Conservation (phyloP, 2,888 invertebrate genomes). For the Sarcophaga caerulescens region DNA sequence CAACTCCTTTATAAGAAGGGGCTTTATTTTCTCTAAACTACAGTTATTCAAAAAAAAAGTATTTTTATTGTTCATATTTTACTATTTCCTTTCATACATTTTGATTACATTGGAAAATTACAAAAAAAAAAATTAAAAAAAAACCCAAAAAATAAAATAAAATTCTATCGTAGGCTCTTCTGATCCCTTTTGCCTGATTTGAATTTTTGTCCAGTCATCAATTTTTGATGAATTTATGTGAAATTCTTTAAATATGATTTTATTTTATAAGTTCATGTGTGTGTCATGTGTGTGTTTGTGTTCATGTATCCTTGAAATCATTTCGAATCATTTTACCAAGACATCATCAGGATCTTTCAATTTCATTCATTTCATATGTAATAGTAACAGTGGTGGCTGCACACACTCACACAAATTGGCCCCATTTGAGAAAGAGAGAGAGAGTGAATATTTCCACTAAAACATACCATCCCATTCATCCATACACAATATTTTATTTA, state of each 20-base stretch:
- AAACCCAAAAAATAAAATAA: background rate
- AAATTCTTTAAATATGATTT: slow-evolving; percentile 26
- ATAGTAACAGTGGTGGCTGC: background rate
- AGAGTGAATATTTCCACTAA: background rate
- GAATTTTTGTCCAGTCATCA: slow-evolving; percentile 13
- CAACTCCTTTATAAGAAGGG: background rate
- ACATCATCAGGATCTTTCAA: background rate
- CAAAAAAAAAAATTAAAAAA: background rate
- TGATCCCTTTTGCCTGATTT: background rate
- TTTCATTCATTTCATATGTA: background rate
- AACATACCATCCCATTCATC: background rate
- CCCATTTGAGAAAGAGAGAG: background rate
- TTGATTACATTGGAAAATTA: background rate
- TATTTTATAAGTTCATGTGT: background rate
- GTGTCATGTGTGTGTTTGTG: too few relatives aligned
- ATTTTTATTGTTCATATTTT: too few relatives aligned
- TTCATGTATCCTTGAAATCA: background rate
- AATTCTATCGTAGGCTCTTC: background rate
- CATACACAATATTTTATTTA: background rate
- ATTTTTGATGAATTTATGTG: slow-evolving; percentile 15
- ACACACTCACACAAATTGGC: background rate
- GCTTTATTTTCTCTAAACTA: background rate
- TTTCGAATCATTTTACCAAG: too few relatives aligned
- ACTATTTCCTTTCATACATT: background rate
- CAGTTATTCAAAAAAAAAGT: too few relatives aligned